phyloP scores from a whole-genome alignment of 1,140 invertebrate genomes.

The Zaprionus davidi region DNA sequence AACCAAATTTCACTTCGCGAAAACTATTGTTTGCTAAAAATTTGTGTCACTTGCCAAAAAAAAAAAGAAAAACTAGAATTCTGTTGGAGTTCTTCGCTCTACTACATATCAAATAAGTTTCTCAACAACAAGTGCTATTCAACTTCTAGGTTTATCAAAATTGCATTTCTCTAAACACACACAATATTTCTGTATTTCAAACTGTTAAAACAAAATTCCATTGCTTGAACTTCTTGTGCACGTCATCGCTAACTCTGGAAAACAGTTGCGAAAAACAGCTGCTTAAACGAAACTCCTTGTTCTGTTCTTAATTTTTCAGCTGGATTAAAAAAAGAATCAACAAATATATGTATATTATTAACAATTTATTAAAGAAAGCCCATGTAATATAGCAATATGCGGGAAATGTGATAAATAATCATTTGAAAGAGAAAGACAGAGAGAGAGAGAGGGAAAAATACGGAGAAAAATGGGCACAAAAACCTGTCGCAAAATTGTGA shows the following conservation, averaged over 20 bases:
- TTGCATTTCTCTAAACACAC: not conserved
- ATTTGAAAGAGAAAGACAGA: constrained; percentile 2
- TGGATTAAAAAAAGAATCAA: constrained; percentile 6
- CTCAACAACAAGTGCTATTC: not conserved
- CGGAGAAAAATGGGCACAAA: constrained; percentile 25
- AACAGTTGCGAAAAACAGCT: constrained; percentile 20
- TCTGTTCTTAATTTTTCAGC: constrained; percentile 18
- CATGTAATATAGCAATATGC: constrained; percentile 9
- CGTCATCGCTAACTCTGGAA: not conserved
- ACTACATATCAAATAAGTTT: not conserved
- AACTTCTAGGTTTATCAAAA: not conserved
- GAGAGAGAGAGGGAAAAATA: constrained; percentile 6
- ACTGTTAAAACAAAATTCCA: not conserved
- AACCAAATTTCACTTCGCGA: not conserved
- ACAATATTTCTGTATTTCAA: not conserved
- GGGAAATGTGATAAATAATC: constrained; percentile 26
- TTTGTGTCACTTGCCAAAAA: not conserved
- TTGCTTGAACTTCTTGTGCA: not conserved
- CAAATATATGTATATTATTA: constrained; percentile 11
- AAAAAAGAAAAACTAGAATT: not conserved
- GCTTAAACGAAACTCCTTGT: not conserved
- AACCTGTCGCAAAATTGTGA: constrained; percentile 55
- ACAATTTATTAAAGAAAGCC: constrained; percentile 24
- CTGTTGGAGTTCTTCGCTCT: not conserved
- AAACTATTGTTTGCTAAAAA: not conserved